Percentiles rank a stretch among this genome's conserved stretches.
These are phyloP conservation scores for Piscicola geometra DNA, from an alignment of 2,888 invertebrate species.

Conservation along the genomic window DNA sequence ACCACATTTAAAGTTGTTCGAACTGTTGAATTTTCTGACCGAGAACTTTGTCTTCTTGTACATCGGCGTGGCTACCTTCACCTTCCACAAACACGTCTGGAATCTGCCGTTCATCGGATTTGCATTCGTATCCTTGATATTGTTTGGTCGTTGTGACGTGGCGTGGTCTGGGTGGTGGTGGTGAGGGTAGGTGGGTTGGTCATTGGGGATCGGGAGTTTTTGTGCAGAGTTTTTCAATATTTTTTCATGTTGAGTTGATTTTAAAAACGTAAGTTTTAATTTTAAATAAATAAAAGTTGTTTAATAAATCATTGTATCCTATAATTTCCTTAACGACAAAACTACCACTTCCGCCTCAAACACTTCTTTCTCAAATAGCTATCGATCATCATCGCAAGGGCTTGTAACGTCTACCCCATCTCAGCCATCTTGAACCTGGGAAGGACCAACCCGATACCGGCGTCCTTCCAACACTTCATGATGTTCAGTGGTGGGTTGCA, in stretches of 20 bases:
- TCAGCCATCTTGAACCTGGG: conserved; percentile 87
- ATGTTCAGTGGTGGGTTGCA: conserved; percentile 77
- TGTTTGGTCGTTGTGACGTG: neutral
- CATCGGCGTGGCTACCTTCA: conserved; percentile 97
- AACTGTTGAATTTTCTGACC: conserved; percentile 86
- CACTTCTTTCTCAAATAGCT: no score
- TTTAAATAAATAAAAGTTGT: no score
- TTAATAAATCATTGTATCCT: no score
- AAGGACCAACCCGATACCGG: conserved; percentile 75
- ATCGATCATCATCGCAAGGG: conserved; percentile 82
- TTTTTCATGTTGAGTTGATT: no score
- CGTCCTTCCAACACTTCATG: conserved; percentile 93
- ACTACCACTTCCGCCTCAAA: no score
- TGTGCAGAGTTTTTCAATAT: no score
- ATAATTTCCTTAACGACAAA: no score
- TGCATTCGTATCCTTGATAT: conserved; percentile 73
- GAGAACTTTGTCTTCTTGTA: conserved; percentile 98
- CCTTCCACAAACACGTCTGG: conserved; percentile 89
- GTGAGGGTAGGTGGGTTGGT: neutral
- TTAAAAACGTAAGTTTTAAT: no score
- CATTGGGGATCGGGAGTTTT: no score
- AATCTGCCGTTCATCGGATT: conserved; percentile 84
- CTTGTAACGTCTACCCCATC: conserved; percentile 90
- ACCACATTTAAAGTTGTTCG: no score
- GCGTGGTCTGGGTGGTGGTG: neutral